phyloP scores from a whole-genome alignment of 2,888 invertebrate genomes.

The Ceratothoa steindachneri region DNA sequence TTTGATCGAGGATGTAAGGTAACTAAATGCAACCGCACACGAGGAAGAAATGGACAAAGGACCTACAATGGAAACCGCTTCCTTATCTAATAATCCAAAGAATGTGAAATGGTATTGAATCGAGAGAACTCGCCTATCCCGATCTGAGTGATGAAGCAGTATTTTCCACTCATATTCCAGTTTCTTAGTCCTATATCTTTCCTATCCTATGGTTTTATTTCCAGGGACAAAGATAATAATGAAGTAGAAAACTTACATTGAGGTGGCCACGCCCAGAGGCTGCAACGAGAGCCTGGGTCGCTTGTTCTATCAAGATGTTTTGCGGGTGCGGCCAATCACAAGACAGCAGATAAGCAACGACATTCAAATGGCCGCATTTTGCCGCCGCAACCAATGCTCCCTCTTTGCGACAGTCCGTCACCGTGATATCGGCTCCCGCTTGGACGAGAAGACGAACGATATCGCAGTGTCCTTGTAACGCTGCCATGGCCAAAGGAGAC shows the following conservation, averaged over 20 bases:
- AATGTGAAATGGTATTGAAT: too few species aligned
- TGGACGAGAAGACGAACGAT: constrained; percentile 61
- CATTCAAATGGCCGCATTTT: constrained; percentile 76
- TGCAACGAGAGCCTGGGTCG: constrained; percentile 81
- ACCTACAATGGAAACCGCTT: too few species aligned
- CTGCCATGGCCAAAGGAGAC: constrained; percentile 80
- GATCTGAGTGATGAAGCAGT: too few species aligned
- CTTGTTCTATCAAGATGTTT: constrained; percentile 56
- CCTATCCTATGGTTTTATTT: too few species aligned
- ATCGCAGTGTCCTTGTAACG: constrained; percentile 83
- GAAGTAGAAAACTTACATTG: constrained; percentile 60
- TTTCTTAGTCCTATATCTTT: too few species aligned
- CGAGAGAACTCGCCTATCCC: too few species aligned
- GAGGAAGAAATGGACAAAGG: too few species aligned
- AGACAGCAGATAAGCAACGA: constrained; percentile 80
- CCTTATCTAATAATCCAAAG: too few species aligned
- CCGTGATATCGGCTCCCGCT: constrained; percentile 52
- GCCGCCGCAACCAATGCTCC: constrained; percentile 88
- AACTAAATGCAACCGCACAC: too few species aligned
- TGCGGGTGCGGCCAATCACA: constrained; percentile 69
- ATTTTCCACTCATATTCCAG: too few species aligned
- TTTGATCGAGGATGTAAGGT: too few species aligned
- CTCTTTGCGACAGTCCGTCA: constrained; percentile 50
- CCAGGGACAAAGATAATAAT: too few species aligned
- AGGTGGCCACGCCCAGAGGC: constrained; percentile 82